Base-by-base conservation (phyloP, 2,113 vertebrate species). In the Tragelaphus buxtoni region DNA sequence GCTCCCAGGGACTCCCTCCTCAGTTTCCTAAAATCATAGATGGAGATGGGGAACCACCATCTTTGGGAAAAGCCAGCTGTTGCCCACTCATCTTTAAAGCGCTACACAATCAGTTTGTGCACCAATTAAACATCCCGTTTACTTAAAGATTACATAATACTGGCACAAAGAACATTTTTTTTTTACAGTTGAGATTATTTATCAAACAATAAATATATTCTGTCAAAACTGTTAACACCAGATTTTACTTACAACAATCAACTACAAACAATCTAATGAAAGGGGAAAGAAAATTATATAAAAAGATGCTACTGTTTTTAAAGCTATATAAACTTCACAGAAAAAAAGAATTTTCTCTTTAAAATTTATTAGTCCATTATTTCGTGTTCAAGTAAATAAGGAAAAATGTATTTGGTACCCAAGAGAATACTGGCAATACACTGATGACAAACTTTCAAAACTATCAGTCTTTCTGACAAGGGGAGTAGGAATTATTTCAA, bases 1-100 rank as follows among this genome's bases (percentile, higher is more conserved):
- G 84, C 77, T 98, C 91, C 92, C 56, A 93, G 82, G 88, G 93
- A 95, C 82, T 60, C 24, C 51, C 61, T 93, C 47, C 74, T 87
- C 90, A 49, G 32, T 74, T 89, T 63, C 90, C 97, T 95, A 79
- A 97, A 96, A 81, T 79, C 53, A 24, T 3, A 91, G 18, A 55
- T 53, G 32, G 47, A 5, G 1, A 97, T 10, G 14, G 6, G 30
- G 45, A 97, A 91, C 35, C 82, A 91, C 81, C 47, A 53, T 72
- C 13, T 69, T 72, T 86, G 11, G 86, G 60, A 90, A 30, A 96
- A 95, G 49, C 30, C 51, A 51, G 72, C 77, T 92, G 7, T 35
- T 89, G 51, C 1, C 5, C n/a, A 39, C 45, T 20, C 96, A 90
- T 65, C 42, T 49, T 88, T 88, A 39, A 93, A 92, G 45, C 53